Evolutionary conservation across 2,888 invertebrate genomes (phyloP), one percentile per base, ranked within the genome.

Genomic region (Melinopterus prodromus): DNA sequence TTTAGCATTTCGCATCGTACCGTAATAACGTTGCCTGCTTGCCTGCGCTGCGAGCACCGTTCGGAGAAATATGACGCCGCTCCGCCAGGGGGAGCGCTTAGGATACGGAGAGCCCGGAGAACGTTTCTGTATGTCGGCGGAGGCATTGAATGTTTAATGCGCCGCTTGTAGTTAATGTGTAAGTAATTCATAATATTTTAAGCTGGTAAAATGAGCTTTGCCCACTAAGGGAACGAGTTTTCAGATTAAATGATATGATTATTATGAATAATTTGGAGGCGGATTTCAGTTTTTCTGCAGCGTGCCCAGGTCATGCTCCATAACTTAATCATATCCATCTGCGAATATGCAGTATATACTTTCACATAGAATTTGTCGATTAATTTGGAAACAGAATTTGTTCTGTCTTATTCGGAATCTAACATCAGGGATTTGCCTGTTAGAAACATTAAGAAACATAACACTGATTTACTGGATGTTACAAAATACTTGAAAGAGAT

Each of bases 141-240:
- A 53, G 77, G 75, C 15, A n/a, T 38, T 80, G 79, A 80, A 80
- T 80, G 74, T 80, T 80, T 80, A 80, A 80, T 79, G 77, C 69
- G 70, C 35, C 76, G 80, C 70, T 80, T 80, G 79, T 80, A 79
- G 80, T 80, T 80, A 80, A 80, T 80, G 79, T 79, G 77, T 80
- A 80, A 80, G 79, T 80, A 80, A 80, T 80, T 80, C 70, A 80
- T 80, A 80, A 80, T 80, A 77, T 80, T 80, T 80, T 79, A 80
- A 80, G 78, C 80, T 77, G 74, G 77, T 70, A 77, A 79, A 78
- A 79, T 75, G 80, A 79, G 80, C 79, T 80, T 75, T 76, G 78
- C 70, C 79, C 77, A 80, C 79, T 79, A 77, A 77, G 77, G 77
- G 77, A 80, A 80, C 79, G 78, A 79, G 79, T 80, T 80, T 80